Base-by-base conservation (phyloP, 2,113 vertebrate species). In the Rhagologus leucostigma region DNA sequence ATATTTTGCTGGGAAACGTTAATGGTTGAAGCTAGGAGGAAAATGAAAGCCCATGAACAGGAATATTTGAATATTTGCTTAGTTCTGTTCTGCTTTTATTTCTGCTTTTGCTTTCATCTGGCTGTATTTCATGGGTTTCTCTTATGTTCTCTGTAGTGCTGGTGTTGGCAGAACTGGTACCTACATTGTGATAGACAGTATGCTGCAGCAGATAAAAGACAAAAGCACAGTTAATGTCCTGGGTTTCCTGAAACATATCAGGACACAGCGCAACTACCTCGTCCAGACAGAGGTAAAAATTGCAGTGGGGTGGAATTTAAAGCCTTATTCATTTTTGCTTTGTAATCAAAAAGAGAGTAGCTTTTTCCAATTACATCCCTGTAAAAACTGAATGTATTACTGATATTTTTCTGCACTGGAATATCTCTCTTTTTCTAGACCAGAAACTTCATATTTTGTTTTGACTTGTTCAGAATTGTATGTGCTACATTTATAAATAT, bases 161-260 rank as follows among this genome's bases (percentile, higher is more conserved):
- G 99, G 99, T 57, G 99, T 99, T 87, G 99, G 99, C 88, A 98
- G 99, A 95, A 99, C 99, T 44, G 99, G 99, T 97, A 99, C 99
- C 56, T 99, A 99, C 98, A 99, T 99, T 74, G 99, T 99, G 75
- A 99, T 99, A 80, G 99, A 99, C 98, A 99, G 99, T 98, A 99
- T 99, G 99, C 98, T 99, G 96, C 98, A 99, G 92, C 99, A 99
- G 98, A 99, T 99, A 91, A 98, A 98, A 97, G 99, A 99, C 98
- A 99, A 99, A 98, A 99, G 99, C 98, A 99, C 99, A 97, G 99
- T 99, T 95, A 99, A 99, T n/a, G 98, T 99, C 97, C 98, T 99
- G 78, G 99, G 99, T 77, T 99, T 99, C 98, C 98, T 99, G 96
- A 99, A 99, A 98, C 99, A 99, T 95, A 99, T 99, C 98, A 98